Conservation (phyloP, 2,113 vertebrate species). For the Anarrhichthys ocellatus region DNA sequence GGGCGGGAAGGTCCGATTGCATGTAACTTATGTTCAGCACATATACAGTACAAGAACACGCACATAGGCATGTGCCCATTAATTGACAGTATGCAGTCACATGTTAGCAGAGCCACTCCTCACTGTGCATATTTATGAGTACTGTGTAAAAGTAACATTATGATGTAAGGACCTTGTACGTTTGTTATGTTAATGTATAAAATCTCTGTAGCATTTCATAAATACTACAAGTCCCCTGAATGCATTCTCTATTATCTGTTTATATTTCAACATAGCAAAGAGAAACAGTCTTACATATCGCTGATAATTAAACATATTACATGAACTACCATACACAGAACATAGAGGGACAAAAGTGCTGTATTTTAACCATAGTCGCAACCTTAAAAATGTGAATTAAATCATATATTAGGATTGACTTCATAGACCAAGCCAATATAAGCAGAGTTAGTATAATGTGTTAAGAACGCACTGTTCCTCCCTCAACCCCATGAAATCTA, state of each 20-base stretch:
- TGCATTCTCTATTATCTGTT: constrained; percentile 21
- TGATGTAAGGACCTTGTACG: constrained; percentile 30
- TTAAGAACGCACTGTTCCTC: neutral
- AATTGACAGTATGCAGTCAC: constrained; percentile 35
- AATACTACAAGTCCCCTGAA: constrained; percentile 14
- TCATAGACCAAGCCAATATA: neutral
- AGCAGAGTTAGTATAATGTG: neutral
- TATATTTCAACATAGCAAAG: constrained; percentile 19
- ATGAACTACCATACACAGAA: constrained; percentile 2
- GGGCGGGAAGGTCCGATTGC: constrained; percentile 48
- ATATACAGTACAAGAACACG: constrained; percentile 25
- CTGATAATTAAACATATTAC: constrained; percentile 3
- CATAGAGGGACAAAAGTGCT: neutral
- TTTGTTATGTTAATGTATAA: constrained; percentile 30
- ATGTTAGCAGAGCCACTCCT: constrained; percentile 44
- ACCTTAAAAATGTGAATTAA: neutral
- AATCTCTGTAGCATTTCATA: constrained; percentile 18
- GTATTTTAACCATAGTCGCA: neutral
- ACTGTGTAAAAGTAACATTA: constrained; percentile 43
- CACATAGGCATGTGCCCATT: constrained; percentile 16
- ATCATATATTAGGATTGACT: neutral
- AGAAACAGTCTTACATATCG: neutral
- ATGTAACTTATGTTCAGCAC: constrained; percentile 47
- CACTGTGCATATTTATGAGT: constrained; percentile 51
- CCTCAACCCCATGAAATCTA: neutral